Percentiles rank a stretch among this genome's conserved stretches.
Conservation (phyloP, 2,888 invertebrate genomes). For the Rhogogaster chlorosoma region DNA sequence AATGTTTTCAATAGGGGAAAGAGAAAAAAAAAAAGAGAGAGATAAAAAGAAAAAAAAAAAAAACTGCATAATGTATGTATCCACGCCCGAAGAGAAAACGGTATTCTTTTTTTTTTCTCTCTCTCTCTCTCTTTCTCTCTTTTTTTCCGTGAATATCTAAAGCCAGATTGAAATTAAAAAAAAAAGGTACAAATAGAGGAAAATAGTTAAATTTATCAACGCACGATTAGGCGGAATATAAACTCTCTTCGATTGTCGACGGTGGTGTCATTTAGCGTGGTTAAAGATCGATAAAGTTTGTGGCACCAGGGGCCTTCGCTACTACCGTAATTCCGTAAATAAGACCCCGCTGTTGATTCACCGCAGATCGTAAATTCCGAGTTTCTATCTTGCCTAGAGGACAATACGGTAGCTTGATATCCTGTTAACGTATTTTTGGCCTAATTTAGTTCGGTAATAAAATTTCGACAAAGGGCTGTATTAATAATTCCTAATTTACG, state of each 20-base stretch:
- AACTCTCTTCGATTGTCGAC: background rate
- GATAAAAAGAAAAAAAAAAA: background rate
- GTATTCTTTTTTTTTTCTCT: background rate
- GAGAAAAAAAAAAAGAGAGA: background rate
- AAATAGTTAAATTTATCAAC: background rate
- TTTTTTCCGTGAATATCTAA: background rate
- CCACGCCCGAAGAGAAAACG: background rate
- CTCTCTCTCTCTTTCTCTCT: background rate
- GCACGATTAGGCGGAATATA: background rate
- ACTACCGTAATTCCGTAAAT: background rate
- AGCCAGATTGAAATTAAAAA: background rate
- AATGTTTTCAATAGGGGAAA: background rate
- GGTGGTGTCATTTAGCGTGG: background rate
- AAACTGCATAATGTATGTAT: background rate
- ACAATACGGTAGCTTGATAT: slow-evolving; percentile 15
- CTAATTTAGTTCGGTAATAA: slow-evolving; percentile 19
- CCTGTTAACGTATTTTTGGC: slow-evolving; percentile 23
- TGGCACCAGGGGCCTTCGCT: background rate
- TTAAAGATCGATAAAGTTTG: slow-evolving; percentile 2
- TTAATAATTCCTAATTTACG: background rate
- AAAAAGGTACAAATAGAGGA: background rate
- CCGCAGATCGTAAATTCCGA: background rate
- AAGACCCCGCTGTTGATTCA: background rate
- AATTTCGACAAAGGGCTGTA: background rate
- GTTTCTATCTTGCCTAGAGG: background rate